A percentile compares a stretch with the other conserved stretches of the same genome.
These are phyloP conservation scores for Drosophila eohydei DNA, from an alignment of 2,888 invertebrate species.

Conservation along the genomic window DNA sequence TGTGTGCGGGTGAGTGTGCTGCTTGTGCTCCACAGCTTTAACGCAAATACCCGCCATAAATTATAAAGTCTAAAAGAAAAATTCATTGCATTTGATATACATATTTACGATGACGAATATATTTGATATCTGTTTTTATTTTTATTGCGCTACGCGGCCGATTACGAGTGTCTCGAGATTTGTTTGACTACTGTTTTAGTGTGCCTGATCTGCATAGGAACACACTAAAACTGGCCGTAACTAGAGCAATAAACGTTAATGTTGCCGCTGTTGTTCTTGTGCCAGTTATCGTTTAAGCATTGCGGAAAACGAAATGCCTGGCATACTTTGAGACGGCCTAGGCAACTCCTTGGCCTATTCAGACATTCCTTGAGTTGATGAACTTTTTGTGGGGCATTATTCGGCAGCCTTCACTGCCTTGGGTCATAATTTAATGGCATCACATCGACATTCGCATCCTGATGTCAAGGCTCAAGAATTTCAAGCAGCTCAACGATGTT, in stretches of 20 bases:
- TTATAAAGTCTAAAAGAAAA: conserved; percentile 70
- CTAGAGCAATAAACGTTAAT: conserved; percentile 14
- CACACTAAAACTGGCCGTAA: conserved; percentile 3
- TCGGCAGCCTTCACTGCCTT: conserved; percentile 42
- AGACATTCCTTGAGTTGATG: conserved; percentile 57
- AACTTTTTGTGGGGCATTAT: conserved; percentile 59
- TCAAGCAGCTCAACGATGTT: conserved; percentile 65
- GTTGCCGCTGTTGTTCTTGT: conserved; percentile 8
- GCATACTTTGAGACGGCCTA: conserved; percentile 52
- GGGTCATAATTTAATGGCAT: conserved; percentile 66
- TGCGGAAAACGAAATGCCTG: conserved; percentile 32
- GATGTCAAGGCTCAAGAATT: conserved; percentile 60
- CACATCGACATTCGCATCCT: conserved; percentile 51
- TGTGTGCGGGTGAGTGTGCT: neutral
- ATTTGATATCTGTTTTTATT: conserved; percentile 43
- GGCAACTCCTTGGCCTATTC: conserved; percentile 26
- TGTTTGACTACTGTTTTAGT: conserved; percentile 27
- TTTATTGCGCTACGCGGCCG: conserved; percentile 44
- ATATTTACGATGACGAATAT: conserved; percentile 42
- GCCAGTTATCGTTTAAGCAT: conserved; percentile 7
- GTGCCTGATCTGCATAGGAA: conserved; percentile 7
- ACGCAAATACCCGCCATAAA: conserved; percentile 65
- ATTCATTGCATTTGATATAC: conserved; percentile 72
- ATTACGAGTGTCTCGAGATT: conserved; percentile 51
- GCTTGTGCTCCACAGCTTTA: conserved; percentile 44